Conservation (phyloP, 2,797 vertebrate species). For the Cercopithecus petaurista region DNA sequence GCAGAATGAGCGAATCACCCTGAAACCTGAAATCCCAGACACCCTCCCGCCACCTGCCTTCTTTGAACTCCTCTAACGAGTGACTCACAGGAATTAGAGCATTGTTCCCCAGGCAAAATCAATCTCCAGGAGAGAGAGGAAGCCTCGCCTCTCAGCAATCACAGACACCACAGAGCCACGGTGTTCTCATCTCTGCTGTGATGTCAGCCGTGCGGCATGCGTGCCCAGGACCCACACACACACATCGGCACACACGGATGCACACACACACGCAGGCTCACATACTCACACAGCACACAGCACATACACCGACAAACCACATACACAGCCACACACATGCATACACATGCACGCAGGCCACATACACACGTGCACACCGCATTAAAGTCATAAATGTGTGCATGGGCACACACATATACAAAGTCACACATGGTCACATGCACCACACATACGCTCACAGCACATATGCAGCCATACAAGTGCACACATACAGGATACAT, state of each 20-base stretch:
- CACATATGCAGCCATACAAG: too few species aligned
- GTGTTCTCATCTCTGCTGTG: neutral
- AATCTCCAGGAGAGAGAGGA: conserved; percentile 12
- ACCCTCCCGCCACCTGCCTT: conserved; percentile 52
- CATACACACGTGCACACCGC: neutral
- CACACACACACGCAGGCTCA: neutral
- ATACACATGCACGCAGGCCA: neutral
- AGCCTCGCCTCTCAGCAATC: neutral
- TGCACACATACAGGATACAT: neutral
- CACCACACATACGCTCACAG: neutral
- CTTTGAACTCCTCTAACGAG: conserved; percentile 65
- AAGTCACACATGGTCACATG: neutral
- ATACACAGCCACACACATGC: neutral
- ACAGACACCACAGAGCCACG: neutral
- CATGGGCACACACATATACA: neutral
- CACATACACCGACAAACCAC: too few species aligned
- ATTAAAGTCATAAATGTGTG: too few species aligned
- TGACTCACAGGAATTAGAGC: conserved; percentile 54
- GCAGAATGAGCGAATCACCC: conserved; percentile 46
- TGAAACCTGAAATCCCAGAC: conserved; percentile 45
- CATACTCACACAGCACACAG: neutral
- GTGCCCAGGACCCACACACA: neutral
- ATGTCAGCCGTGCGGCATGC: neutral
- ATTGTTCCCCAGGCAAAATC: neutral
- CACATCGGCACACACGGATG: neutral